Conservation (phyloP, 1,140 invertebrate species). For the Onthophagus taurus region DNA sequence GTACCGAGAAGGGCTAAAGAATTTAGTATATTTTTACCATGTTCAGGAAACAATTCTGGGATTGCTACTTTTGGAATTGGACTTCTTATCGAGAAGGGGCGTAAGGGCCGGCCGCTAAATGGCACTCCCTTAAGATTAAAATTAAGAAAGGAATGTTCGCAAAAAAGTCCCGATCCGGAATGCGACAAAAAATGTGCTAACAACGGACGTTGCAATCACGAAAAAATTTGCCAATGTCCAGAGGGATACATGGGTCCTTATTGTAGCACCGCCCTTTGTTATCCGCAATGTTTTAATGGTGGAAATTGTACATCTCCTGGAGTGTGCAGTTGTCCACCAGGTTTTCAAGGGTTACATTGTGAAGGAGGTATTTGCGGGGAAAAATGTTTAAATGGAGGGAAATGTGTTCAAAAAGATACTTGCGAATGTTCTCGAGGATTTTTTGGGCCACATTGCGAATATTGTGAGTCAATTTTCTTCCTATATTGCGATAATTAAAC, state of each 20-base stretch:
- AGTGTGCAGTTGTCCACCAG: conserved; percentile 73
- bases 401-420: conserved; percentile 87
- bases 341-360: conserved; percentile 85
- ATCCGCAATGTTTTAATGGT: conserved; percentile 87
- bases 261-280: conserved; percentile 80
- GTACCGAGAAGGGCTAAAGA: conserved; percentile 80
- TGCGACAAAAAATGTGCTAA: conserved; percentile 79
- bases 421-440: conserved; percentile 84
- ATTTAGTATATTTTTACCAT: conserved; percentile 85
- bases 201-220: conserved; percentile 68
- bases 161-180: conserved; percentile 83
- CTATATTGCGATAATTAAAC: background rate
- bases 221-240: conserved; percentile 76
- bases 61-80: conserved; percentile 83
- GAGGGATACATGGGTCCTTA: conserved; percentile 84
- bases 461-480: conserved; percentile 56
- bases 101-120: conserved; percentile 61
- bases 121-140: conserved; percentile 83
- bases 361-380: conserved; percentile 87
- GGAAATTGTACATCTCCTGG: conserved; percentile 83
- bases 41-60: conserved; percentile 79
- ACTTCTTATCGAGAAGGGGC: conserved; percentile 68
- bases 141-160: conserved; percentile 88
- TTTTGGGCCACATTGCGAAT: conserved; percentile 81
- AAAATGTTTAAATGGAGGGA: conserved; percentile 88